These are phyloP conservation scores for Ammodramus savannarum DNA, from an alignment of 2,113 vertebrate species.

Conservation along the genomic window DNA sequence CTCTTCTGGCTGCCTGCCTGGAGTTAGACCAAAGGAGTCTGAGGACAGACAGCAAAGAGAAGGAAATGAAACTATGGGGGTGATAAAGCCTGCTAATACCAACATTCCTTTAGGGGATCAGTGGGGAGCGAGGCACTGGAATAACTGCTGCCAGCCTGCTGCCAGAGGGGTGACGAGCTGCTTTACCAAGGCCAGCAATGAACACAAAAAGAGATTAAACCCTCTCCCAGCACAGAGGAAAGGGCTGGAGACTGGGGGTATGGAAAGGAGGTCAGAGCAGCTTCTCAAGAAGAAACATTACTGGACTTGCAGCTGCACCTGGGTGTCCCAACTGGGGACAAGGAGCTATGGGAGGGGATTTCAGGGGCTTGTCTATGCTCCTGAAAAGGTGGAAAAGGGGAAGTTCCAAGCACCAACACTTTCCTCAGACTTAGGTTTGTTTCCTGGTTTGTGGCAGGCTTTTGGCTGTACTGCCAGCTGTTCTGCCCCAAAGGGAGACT, in stretches of 20 bases:
- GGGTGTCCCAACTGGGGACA: rapidly evolving
- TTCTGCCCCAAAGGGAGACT: not conserved
- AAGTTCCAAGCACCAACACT: not conserved
- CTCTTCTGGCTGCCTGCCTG: not conserved
- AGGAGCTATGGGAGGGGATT: not conserved
- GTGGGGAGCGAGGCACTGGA: not conserved
- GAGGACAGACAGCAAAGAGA: not conserved
- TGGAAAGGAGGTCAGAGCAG: not conserved
- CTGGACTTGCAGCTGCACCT: not conserved
- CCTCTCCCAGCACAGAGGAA: not conserved
- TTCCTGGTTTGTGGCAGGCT: not conserved
- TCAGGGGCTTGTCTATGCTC: not conserved
- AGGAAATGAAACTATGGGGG: not conserved
- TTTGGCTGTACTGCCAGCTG: not conserved
- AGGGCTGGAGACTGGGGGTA: not conserved
- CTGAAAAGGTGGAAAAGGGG: not conserved
- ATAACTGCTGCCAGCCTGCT: not conserved
- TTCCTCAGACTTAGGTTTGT: not conserved
- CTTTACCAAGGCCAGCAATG: not conserved
- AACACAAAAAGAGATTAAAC: not conserved
- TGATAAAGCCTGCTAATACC: not conserved
- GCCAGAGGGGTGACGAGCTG: not conserved
- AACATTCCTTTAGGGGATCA: rapidly evolving
- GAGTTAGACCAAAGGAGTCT: not conserved
- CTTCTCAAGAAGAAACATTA: not conserved